Evolutionary conservation across 2,888 invertebrate genomes (phyloP).

Genomic region (Hybos culiciformis): DNA sequence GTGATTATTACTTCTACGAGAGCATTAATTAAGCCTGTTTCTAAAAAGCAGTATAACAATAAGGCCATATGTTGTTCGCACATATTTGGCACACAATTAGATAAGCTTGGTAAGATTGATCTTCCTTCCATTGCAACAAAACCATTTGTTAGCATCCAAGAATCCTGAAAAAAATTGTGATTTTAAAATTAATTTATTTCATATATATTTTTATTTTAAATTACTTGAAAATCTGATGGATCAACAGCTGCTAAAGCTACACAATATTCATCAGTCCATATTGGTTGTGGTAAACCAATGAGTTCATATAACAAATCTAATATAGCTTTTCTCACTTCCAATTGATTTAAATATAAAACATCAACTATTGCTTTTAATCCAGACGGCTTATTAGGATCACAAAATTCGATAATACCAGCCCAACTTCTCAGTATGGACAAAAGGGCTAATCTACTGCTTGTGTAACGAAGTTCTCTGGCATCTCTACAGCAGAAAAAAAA

Average conservation of each 20-base stretch:
- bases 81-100: conserved; percentile 75
- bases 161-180: conserved; percentile 39
- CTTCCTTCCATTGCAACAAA: conserved; percentile 90
- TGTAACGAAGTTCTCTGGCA: conserved; percentile 68
- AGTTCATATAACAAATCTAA: conserved; percentile 85
- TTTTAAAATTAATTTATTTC: background rate
- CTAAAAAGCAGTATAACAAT: conserved; percentile 75
- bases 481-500: conserved; percentile 38
- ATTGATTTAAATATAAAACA: conserved; percentile 69
- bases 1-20: conserved; percentile 83
- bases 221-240: conserved; percentile 58
- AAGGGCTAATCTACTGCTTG: conserved; percentile 70
- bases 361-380: conserved; percentile 67
- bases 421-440: conserved; percentile 80
- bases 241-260: conserved; percentile 79
- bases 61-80: conserved; percentile 83
- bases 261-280: conserved; percentile 86
- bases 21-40: conserved; percentile 74
- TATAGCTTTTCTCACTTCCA: conserved; percentile 84
- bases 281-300: conserved; percentile 72
- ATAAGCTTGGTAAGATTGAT: conserved; percentile 70
- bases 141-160: conserved; percentile 82
- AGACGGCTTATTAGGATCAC: conserved; percentile 59
- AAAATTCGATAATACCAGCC: conserved; percentile 81
- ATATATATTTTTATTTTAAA: background rate